Evolutionary conservation across 2,888 invertebrate species (phyloP), one percentile per base, ranked within the genome.

Genomic region (Nematopogon swammerdamellus): DNA sequence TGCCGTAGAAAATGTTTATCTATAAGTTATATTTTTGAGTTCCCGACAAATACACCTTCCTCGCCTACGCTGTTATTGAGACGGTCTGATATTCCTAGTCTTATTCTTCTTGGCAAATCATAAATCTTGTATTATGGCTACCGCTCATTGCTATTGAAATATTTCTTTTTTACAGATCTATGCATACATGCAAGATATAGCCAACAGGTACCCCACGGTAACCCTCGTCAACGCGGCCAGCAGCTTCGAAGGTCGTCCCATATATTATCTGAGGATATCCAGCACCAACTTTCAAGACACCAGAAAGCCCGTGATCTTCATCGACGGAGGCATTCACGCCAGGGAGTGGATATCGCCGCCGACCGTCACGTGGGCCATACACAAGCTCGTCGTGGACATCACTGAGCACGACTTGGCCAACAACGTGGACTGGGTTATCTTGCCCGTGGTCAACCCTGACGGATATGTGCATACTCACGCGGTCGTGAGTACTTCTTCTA

Each of bases 281-380:
- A 79, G 70, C 47, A 74, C 81, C 17, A 73, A 74, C 51, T 71
- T 70, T 45, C 56, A 65, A 52, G 71, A 76, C 44, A 36, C 48
- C 0, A 63, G 59, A n/a, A 84, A 84, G 50, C 85, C 85, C 0
- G 68, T 80, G 1, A 79, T 87, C 56, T 67, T 85, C 53, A 72
- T 86, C 18, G 86, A 86, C 53, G 85, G 76, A 45, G 83, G 82
- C 1, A 82, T 85, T 48, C 86, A 86, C 58, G 81, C 84, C 1
- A 81, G 89, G 47, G 89, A 90, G 68, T 89, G 89, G 89, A 85
- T 88, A 51, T 81, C 88, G 0, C 84, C 86, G 0, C 81, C 86
- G 1, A 75, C 83, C 1, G 85, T 85, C 0, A 70, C 87, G 0
- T 89, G 85, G 62, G 75, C 85, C 50, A 85, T 89, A 51, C 75